A percentile compares a stretch with the other conserved stretches of the same genome.
Conservation (phyloP, 2,888 invertebrate genomes). For the Drosophila kuntzei region DNA sequence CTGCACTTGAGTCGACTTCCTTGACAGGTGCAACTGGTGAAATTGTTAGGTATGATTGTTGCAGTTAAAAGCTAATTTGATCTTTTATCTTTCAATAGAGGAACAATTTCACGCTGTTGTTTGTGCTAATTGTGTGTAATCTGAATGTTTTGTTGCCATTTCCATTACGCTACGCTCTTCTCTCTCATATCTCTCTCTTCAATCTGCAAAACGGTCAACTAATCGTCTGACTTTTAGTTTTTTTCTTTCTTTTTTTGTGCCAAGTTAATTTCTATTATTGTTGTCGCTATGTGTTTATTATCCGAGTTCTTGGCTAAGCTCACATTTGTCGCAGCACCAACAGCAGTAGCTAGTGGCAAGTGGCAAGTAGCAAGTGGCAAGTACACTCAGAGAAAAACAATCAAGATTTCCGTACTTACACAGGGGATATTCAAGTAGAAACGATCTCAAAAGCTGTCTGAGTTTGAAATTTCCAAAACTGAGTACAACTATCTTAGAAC, state of each 20-base stretch:
- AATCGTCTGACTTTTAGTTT: constrained; percentile 53
- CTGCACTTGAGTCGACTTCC: constrained; percentile 3
- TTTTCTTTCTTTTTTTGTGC: constrained; percentile 7
- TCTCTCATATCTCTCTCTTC: constrained; percentile 22
- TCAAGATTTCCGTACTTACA: too few species aligned
- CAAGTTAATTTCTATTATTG: constrained; percentile 73
- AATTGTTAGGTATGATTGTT: constrained; percentile 33
- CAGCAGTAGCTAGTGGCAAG: constrained; percentile 39
- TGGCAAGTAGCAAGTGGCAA: constrained; percentile 33
- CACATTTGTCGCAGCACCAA: constrained; percentile 58
- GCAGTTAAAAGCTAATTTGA: constrained; percentile 44
- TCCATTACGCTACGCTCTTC: constrained; percentile 46
- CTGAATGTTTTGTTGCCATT: constrained; percentile 39
- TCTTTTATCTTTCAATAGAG: constrained; percentile 28
- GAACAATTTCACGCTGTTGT: constrained; percentile 37
- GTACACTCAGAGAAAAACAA: neutral
- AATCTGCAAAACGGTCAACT: constrained; percentile 66
- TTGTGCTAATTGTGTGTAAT: constrained; percentile 48
- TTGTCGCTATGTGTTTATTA: constrained; percentile 51
- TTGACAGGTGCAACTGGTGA: constrained; percentile 22
- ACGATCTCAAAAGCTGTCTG: too few species aligned
- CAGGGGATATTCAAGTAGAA: too few species aligned
- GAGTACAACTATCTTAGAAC: too few species aligned
- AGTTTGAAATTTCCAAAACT: too few species aligned
- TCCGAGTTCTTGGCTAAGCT: constrained; percentile 47